A percentile compares a stretch with the other conserved stretches of the same genome.
phyloP scores from a whole-genome alignment of 2,888 invertebrate genomes.

The Belgica antarctica region DNA sequence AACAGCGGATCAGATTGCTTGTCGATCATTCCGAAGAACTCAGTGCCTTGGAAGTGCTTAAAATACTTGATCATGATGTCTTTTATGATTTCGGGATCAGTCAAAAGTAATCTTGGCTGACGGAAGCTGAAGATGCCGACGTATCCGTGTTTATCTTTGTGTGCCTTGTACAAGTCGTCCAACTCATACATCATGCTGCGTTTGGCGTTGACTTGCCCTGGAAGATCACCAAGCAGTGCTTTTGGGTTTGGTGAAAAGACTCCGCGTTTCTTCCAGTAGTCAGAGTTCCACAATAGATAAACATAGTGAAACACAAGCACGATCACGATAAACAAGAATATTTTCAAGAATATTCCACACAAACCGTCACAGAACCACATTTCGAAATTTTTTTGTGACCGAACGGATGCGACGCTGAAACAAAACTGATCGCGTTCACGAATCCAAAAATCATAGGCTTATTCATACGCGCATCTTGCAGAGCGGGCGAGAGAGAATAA shows the following conservation, averaged over 20 bases:
- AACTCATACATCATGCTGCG: constrained; percentile 1
- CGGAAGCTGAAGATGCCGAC: constrained; percentile 40
- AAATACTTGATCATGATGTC: constrained; percentile 37
- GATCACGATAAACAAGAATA: not conserved
- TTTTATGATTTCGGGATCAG: constrained; percentile 29
- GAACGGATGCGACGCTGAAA: not conserved
- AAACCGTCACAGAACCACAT: constrained; percentile 20
- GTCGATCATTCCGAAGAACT: constrained; percentile 31
- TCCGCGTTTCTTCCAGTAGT: constrained; percentile 40
- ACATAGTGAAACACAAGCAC: constrained; percentile 29
- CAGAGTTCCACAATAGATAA: constrained; percentile 31
- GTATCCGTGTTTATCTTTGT: constrained; percentile 6
- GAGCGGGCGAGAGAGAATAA: too few species aligned
- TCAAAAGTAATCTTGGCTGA: constrained; percentile 5
- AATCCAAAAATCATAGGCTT: too few species aligned
- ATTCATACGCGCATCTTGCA: too few species aligned
- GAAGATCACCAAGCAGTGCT: constrained; percentile 23
- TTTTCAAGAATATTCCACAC: not conserved
- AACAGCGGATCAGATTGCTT: constrained; percentile 47
- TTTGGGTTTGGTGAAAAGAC: constrained; percentile 29
- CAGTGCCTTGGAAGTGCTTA: constrained; percentile 36
- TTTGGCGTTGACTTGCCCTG: constrained; percentile 27
- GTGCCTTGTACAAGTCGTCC: constrained; percentile 31
- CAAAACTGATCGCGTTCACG: too few species aligned
- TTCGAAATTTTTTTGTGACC: not conserved